Percentiles rank a stretch among this genome's conserved stretches.
Evolutionary conservation across 2,113 vertebrate genomes (phyloP).

Genomic region (Lanius collurio): DNA sequence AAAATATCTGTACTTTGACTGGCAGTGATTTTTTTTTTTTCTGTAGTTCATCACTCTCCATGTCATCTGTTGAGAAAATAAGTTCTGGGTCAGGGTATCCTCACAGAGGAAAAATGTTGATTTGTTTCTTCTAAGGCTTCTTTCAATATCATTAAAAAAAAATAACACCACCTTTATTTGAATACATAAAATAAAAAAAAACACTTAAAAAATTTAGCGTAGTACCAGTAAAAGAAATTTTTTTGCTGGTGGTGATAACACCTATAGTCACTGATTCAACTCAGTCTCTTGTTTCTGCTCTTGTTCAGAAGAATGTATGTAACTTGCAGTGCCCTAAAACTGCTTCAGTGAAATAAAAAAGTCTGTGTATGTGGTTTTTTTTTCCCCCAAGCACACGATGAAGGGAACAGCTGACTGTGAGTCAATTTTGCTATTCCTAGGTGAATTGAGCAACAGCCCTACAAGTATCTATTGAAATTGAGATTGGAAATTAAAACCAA

Average conservation of each 20-base stretch:
- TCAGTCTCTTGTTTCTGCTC: neutral
- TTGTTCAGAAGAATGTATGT: neutral
- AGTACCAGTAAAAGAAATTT: fast-evolving
- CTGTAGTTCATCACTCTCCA: neutral
- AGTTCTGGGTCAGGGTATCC: neutral
- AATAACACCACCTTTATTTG: neutral
- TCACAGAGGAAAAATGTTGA: fast-evolving
- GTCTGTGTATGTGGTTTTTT: neutral
- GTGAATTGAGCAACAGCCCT: neutral
- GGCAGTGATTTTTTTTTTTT: neutral
- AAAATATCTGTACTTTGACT: neutral
- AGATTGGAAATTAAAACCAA: neutral
- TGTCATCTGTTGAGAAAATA: neutral
- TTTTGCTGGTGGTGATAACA: neutral
- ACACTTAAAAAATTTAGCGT: neutral
- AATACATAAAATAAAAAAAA: neutral
- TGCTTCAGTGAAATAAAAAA: neutral
- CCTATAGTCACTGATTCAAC: neutral
- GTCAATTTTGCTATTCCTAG: neutral
- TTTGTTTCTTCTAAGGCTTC: neutral
- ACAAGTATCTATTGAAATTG: neutral
- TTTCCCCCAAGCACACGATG: fast-evolving
- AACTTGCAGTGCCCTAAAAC: neutral
- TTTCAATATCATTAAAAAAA: neutral
- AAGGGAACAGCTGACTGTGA: neutral